Evolutionary conservation across 2,797 vertebrate species (phyloP), one percentile per base, ranked within the genome.

Genomic region (Astyanax mexicanus): DNA sequence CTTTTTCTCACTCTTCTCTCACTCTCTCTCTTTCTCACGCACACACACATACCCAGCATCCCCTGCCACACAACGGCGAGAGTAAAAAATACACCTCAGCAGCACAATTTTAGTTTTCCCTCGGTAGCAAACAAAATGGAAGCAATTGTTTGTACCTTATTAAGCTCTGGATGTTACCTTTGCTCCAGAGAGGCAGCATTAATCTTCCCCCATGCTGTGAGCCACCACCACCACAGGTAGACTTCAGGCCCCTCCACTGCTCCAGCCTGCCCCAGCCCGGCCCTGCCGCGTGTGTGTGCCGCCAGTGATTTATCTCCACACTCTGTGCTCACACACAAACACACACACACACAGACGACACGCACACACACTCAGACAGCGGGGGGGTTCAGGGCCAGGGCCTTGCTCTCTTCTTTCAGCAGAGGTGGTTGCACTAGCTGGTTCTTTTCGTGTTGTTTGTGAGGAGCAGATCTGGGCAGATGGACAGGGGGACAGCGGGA

Each of bases 141-240:
- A 92, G 92, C 91, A 89, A 93, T 93, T 93, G 92, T 94, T 94
- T 93, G 93, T 93, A 93, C 90, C 92, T 93, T 93, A 94, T 94
- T 94, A 94, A 93, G 91, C 90, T 86, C 87, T 88, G 91, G 91
- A 92, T 92, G 93, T 93, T 93, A 91, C 92, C 91, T 92, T 92
- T 92, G 92, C 92, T 92, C 89, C 91, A 82, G 89, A 92, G 92
- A 93, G 91, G 88, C 89, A 83, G 89, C 91, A 93, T 93, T 93
- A 93, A 93, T 94, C 93, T 93, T 93, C 84, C 88, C 85, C 82
- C 88, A 88, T 91, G 78, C 83, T 74, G 80, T 60, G 81, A 79
- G 72, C 69, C 76, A 45, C 75, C 55, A 75, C 81, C 91, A 86
- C 81, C 91, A 86, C 89, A 91, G 81, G 84, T 75, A 82, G 69